Conservation (phyloP, 2,888 invertebrate genomes). For the Linnaemya tessellans region DNA sequence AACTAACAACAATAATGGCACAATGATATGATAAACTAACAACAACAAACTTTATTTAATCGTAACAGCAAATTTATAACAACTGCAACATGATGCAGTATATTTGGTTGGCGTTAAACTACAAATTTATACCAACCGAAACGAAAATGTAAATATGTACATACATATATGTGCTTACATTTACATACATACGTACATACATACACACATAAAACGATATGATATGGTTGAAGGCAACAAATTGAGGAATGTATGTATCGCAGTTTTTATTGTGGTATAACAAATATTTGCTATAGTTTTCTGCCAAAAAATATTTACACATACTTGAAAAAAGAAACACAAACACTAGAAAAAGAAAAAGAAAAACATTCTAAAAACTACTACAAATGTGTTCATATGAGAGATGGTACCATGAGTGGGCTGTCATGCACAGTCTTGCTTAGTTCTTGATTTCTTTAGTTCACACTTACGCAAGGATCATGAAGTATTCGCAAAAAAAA, state of each 20-base stretch:
- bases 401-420: too few relatives aligned
- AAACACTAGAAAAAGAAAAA: slow-evolving; percentile 11
- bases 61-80: slow-evolving; percentile 66
- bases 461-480: too few relatives aligned
- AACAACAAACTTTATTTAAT: slow-evolving; percentile 53
- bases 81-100: slow-evolving; percentile 70
- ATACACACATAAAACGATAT: slow-evolving; percentile 17
- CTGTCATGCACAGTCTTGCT: background rate
- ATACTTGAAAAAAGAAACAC: slow-evolving; percentile 7
- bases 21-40: slow-evolving; percentile 23
- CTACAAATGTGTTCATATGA: background rate
- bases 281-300: slow-evolving; percentile 56
- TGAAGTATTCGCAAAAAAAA: too few relatives aligned
- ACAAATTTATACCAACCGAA: slow-evolving; percentile 11
- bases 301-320: slow-evolving; percentile 50
- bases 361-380: background rate
- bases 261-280: slow-evolving; percentile 42
- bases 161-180: too few relatives aligned
- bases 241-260: background rate
- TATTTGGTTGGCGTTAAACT: slow-evolving; percentile 40
- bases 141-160: background rate
- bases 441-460: too few relatives aligned
- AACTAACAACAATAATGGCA: slow-evolving; percentile 25
- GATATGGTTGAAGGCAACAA: slow-evolving; percentile 40
- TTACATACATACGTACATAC: too few relatives aligned